phyloP scores from a whole-genome alignment of 1,140 invertebrate genomes.

The Akabosia matsudoensis region DNA sequence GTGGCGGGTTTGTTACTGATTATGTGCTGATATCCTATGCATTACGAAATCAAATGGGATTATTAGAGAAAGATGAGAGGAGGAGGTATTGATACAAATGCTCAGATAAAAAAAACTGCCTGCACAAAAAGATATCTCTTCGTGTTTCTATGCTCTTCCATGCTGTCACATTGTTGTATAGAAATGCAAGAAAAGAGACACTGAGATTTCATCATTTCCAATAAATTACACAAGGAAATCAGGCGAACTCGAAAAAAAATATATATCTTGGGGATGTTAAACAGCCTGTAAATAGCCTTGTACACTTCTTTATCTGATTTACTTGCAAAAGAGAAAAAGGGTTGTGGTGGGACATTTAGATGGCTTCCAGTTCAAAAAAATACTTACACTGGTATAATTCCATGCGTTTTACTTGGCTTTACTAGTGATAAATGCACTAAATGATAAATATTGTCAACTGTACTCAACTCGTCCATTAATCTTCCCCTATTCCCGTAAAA shows the following conservation, averaged over 20 bases:
- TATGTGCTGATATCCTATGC: neutral
- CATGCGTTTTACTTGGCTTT: neutral
- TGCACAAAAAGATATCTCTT: neutral
- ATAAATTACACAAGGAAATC: slow-evolving; percentile 16
- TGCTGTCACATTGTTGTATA: slow-evolving; percentile 10
- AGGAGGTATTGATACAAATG: neutral
- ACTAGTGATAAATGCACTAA: neutral
- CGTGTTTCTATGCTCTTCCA: no score
- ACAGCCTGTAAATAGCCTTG: neutral
- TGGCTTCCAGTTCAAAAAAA: no score
- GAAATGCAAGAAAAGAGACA: neutral
- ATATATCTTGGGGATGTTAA: neutral
- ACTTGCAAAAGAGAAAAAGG: neutral
- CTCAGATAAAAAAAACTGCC: neutral
- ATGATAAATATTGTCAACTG: slow-evolving; percentile 3
- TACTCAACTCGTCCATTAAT: slow-evolving; percentile 1
- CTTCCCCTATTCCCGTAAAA: neutral
- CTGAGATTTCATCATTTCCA: slow-evolving; percentile 8
- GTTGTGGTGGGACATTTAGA: neutral
- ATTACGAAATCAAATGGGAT: neutral
- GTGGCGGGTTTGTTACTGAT: neutral
- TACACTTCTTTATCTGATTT: neutral
- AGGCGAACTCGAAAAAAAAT: neutral
- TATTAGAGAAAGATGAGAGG: neutral
- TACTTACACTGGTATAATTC: no score